phyloP scores from a whole-genome alignment of 2,888 invertebrate species.

The Hyles lineata region DNA sequence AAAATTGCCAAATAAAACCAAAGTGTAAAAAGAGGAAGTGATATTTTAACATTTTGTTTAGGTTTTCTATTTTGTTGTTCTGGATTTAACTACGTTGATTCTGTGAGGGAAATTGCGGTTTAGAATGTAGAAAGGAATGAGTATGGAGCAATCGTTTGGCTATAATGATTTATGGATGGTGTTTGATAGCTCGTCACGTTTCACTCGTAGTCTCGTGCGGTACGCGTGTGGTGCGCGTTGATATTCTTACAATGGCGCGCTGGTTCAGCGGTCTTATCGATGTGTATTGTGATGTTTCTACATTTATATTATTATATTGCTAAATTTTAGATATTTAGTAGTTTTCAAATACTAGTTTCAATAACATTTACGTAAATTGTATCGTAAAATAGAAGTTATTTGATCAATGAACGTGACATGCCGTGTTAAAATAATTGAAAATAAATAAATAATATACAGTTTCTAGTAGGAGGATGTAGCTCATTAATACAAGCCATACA shows the following conservation, averaged over 20 bases:
- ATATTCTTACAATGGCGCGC: conserved; percentile 54
- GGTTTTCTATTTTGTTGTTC: background rate
- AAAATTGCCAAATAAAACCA: conserved; percentile 10
- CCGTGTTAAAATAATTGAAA: no score
- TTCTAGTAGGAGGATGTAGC: background rate
- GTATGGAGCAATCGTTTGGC: no score
- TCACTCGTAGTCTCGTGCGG: conserved; percentile 27
- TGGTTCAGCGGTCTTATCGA: conserved; percentile 1
- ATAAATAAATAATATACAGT: background rate
- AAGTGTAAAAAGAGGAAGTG: conserved; percentile 3
- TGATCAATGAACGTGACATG: no score
- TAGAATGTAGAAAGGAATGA: background rate
- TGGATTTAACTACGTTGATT: background rate
- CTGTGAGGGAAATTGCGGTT: background rate
- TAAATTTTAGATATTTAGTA: background rate
- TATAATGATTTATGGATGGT: background rate
- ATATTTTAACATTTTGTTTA: conserved; percentile 6
- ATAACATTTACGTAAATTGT: no score
- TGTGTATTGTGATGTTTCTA: conserved; percentile 4
- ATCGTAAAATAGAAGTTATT: no score
- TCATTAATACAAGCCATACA: background rate
- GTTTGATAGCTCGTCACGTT: conserved; percentile 10
- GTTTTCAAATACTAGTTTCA: no score
- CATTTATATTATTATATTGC: background rate
- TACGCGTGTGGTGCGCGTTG: conserved; percentile 62